Conservation (phyloP, 2,797 vertebrate species). For the Microctenopoma steveboyesi region DNA sequence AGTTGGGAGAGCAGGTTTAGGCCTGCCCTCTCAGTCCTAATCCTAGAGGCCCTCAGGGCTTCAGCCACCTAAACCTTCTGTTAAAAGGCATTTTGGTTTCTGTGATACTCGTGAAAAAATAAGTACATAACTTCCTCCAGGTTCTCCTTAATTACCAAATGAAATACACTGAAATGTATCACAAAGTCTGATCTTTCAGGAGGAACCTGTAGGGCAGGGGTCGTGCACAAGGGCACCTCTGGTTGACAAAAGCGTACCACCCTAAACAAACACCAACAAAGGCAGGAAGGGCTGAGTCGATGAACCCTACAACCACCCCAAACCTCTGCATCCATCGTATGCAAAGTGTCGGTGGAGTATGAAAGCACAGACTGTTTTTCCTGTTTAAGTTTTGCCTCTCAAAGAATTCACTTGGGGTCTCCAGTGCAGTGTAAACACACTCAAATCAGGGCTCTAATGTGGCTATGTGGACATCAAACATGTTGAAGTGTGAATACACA, state of each 20-base stretch:
- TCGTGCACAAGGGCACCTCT: constrained; percentile 44
- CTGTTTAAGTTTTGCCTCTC: constrained; percentile 58
- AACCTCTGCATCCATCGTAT: constrained; percentile 41
- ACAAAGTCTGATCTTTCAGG: constrained; percentile 43
- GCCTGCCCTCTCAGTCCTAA: constrained; percentile 59
- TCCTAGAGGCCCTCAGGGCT: constrained; percentile 60
- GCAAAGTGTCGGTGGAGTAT: constrained; percentile 31
- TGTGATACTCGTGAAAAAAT: constrained; percentile 46
- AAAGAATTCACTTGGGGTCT: constrained; percentile 37
- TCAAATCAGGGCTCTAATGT: constrained; percentile 30
- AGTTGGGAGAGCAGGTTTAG: constrained; percentile 57
- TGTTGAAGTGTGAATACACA: constrained; percentile 17
- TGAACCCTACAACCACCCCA: constrained; percentile 55
- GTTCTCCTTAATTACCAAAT: constrained; percentile 61
- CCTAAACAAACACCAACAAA: constrained; percentile 79
- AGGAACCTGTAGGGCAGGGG: constrained; percentile 58
- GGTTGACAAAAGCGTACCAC: constrained; percentile 53
- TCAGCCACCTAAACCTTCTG: constrained; percentile 40
- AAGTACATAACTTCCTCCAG: constrained; percentile 3
- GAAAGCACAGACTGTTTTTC: constrained; percentile 59
- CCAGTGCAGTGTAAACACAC: constrained; percentile 50
- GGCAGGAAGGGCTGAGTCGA: constrained; percentile 76
- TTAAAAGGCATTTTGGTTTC: constrained; percentile 59
- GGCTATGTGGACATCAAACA: constrained; percentile 25
- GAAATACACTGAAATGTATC: constrained; percentile 41